Base-by-base conservation (phyloP, 2,797 vertebrate genomes). In the Scolopax bukidnonensis region DNA sequence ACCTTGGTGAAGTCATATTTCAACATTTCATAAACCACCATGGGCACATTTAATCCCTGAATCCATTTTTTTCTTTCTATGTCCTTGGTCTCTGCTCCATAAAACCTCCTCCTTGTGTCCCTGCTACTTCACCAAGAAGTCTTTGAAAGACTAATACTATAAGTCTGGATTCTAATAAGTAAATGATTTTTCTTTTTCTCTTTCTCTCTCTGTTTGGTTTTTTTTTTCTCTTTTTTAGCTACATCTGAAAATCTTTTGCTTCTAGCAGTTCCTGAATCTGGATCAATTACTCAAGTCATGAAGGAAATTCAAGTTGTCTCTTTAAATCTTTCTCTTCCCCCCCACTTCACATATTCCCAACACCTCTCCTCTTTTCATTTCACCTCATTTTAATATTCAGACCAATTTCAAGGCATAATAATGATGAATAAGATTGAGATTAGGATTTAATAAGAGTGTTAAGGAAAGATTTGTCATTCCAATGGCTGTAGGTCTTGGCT, bases 341-440 rank as follows among this genome's bases (percentile, higher is more conserved):
- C 10, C 10, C 15, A 48, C 27, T 68, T 87, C 36, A 24, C 21
- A n/a, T 12, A 8, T 18, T 69, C 54, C n/a, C 36, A 90, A 94
- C 57, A 95, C 79, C 84, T 93, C 84, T 96, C 84, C 59, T 96
- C 97, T 96, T 97, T 97, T 93, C 67, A 77, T 97, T 97, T 97
- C 97, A 93, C 78, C 87, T 95, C 96, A 97, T 98, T 98, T 97
- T 97, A 98, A 98, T 97, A 98, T 97, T 97, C 97, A 95, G 87
- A 93, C 95, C 97, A 96, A 96, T 98, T 98, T 98, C 74, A 87
- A 97, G 96, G 50, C 91, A 97, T 98, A 97, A 98, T 97, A 97
- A 97, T 98, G 98, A 98, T 97, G 97, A 98, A 98, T 98, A 98
- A 27, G 96, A 96, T 96, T 97, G 95, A 97, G 97, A 98, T 98